phyloP scores from a whole-genome alignment of 2,113 vertebrate species.

The Poeciliopsis prolifica region DNA sequence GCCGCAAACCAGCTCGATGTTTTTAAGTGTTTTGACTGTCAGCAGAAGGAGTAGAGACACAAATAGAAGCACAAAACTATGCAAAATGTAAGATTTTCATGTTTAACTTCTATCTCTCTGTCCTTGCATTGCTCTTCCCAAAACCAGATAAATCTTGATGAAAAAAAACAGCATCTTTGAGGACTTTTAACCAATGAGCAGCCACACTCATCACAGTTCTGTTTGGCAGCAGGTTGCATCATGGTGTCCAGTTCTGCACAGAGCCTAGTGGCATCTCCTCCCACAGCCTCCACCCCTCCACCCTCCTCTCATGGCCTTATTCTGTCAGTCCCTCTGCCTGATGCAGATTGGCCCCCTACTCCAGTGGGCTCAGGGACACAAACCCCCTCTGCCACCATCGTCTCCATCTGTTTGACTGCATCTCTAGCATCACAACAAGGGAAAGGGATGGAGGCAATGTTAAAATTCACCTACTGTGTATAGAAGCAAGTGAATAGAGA shows the following conservation, averaged over 20 bases:
- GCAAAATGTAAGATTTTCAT: too few relatives aligned
- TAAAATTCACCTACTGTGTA: constrained; percentile 30
- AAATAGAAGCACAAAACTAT: too few relatives aligned
- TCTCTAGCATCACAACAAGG: constrained; percentile 28
- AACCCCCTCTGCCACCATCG: background rate
- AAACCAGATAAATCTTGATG: background rate
- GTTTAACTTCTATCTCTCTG: background rate
- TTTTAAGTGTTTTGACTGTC: too few relatives aligned
- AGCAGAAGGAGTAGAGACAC: too few relatives aligned
- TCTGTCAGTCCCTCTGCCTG: constrained; percentile 84
- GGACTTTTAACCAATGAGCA: constrained; percentile 22
- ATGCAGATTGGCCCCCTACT: constrained; percentile 74
- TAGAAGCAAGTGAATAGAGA: constrained; percentile 15
- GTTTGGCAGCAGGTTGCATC: constrained; percentile 48
- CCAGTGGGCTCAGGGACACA: constrained; percentile 31
- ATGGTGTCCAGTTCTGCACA: constrained; percentile 30
- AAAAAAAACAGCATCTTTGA: background rate
- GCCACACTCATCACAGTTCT: constrained; percentile 24
- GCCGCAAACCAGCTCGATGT: too few relatives aligned
- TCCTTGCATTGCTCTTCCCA: background rate
- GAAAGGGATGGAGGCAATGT: constrained; percentile 45
- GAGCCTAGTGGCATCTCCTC: constrained; percentile 36
- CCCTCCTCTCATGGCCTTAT: constrained; percentile 81
- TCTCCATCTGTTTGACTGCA: constrained; percentile 67
- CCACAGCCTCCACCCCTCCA: background rate